Percentiles rank a stretch among this genome's conserved stretches.
phyloP scores from a whole-genome alignment of 1,140 invertebrate species.

The Heliconius nattereri region DNA sequence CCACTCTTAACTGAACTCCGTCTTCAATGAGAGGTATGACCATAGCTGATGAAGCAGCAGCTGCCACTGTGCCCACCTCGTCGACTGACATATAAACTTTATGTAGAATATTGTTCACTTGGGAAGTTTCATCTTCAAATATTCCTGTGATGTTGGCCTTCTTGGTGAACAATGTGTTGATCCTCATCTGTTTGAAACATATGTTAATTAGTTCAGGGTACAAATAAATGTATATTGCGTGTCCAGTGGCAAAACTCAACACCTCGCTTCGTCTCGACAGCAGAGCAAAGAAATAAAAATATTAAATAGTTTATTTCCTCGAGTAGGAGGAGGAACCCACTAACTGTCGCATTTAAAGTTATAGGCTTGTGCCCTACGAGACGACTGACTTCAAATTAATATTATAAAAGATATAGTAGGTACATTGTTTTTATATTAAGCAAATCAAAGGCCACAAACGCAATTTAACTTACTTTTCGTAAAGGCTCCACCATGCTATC shows the following conservation, averaged over 20 bases:
- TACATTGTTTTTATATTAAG: no score
- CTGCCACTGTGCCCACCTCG: slow-evolving; percentile 87
- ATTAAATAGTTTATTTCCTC: no score
- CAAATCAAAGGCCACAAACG: neutral
- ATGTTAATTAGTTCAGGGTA: neutral
- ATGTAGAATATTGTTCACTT: slow-evolving; percentile 84
- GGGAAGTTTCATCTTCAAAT: slow-evolving; percentile 67
- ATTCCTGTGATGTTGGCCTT: slow-evolving; percentile 85
- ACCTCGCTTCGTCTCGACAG: no score
- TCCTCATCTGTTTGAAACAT: slow-evolving; percentile 80
- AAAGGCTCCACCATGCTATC: slow-evolving; percentile 82
- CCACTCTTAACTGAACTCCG: slow-evolving; percentile 66
- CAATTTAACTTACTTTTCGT: slow-evolving; percentile 77
- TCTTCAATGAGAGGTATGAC: slow-evolving; percentile 83
- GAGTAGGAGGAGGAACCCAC: no score
- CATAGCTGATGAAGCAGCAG: slow-evolving; percentile 84
- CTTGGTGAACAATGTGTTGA: slow-evolving; percentile 83
- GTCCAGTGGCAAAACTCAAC: no score
- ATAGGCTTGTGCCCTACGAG: no score
- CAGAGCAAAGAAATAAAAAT: no score
- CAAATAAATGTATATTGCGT: no score
- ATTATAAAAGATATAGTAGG: no score
- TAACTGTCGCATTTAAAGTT: no score
- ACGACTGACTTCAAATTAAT: no score
- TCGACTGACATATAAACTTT: slow-evolving; percentile 87